A percentile compares a stretch with the other conserved stretches of the same genome.
Evolutionary conservation across 2,113 vertebrate genomes (phyloP).

Genomic region (Sapayoa aenigma): DNA sequence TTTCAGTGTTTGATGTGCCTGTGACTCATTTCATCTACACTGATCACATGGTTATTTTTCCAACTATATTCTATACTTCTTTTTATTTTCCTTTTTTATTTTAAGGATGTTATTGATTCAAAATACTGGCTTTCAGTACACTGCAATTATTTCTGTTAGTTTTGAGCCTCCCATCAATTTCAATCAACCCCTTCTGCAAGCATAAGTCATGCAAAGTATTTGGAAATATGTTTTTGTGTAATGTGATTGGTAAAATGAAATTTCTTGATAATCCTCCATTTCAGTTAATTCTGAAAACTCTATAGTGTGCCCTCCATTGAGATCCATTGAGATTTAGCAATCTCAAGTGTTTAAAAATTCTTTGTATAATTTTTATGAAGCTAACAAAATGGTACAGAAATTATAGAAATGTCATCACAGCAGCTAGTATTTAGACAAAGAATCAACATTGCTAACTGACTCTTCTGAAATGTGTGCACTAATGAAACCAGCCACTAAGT

Average conservation of each 20-base stretch:
- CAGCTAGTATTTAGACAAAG: background rate
- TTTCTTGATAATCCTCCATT: background rate
- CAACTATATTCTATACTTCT: background rate
- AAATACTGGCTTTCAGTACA: background rate
- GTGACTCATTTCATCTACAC: slow-evolving; percentile 77
- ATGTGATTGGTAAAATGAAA: background rate
- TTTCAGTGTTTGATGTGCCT: slow-evolving; percentile 72
- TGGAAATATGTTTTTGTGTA: background rate
- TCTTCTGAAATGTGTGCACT: background rate
- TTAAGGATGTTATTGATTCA: background rate
- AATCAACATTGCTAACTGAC: background rate
- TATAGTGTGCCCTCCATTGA: background rate
- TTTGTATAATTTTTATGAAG: background rate
- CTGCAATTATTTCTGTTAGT: background rate
- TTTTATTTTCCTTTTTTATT: background rate
- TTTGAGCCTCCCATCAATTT: background rate
- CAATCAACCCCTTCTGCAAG: background rate
- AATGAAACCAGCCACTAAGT: background rate
- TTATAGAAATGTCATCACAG: background rate
- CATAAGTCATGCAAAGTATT: background rate
- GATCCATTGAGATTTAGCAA: too few species aligned
- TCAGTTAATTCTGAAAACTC: background rate
- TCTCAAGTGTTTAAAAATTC: background rate
- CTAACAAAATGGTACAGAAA: background rate
- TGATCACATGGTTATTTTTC: slow-evolving; percentile 70